These are phyloP conservation scores for Octomys mimax DNA, from an alignment of 2,797 vertebrate genomes.

Conservation along the genomic window DNA sequence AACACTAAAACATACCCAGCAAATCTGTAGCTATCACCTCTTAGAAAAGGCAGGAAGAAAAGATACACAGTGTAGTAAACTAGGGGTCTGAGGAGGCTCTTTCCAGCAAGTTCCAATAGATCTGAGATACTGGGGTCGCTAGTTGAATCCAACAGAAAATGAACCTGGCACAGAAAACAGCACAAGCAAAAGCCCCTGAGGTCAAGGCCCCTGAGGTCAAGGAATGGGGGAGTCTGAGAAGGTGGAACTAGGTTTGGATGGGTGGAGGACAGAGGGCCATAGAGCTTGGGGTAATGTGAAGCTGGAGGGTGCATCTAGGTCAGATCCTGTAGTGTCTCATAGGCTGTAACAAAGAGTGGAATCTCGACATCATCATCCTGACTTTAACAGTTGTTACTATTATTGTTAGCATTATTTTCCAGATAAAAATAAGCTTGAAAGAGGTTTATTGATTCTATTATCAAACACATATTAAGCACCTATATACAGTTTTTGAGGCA, in stretches of 20 bases:
- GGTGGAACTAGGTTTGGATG: not conserved
- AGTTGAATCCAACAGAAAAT: rapidly evolving
- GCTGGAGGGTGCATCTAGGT: rapidly evolving
- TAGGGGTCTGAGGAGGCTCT: not conserved
- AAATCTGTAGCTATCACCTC: rapidly evolving
- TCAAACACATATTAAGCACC: not conserved
- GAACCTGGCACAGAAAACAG: not conserved
- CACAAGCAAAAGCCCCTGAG: not conserved
- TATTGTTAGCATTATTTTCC: not conserved
- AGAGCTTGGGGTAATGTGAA: rapidly evolving
- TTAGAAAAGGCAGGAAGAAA: not conserved
- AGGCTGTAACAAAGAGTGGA: not conserved
- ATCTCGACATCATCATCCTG: not conserved
- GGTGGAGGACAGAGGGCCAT: rapidly evolving
- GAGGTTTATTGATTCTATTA: not conserved
- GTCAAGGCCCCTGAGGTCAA: no score
- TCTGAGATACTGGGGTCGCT: not conserved
- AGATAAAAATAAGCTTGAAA: not conserved
- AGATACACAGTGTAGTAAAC: rapidly evolving
- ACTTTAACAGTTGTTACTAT: not conserved
- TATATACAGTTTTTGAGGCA: not conserved
- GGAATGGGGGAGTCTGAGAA: not conserved
- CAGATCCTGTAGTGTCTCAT: rapidly evolving
- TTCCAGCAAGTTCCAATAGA: not conserved
- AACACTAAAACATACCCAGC: not conserved